A percentile compares a stretch with the other conserved stretches of the same genome.
Conservation (phyloP, 2,113 vertebrate species). For the Heliornis fulica region DNA sequence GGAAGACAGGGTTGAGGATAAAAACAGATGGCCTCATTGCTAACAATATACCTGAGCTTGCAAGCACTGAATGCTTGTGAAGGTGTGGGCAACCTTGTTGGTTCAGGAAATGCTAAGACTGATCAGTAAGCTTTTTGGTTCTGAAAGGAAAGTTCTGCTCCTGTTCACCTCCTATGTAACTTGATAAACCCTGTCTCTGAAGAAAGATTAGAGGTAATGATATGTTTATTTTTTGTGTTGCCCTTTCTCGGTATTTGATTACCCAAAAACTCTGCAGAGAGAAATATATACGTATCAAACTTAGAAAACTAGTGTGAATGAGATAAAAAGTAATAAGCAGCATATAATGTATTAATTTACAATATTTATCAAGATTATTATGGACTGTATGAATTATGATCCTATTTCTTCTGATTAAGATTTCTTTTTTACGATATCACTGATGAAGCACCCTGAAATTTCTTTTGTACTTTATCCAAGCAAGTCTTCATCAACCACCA, state of each 20-base stretch:
- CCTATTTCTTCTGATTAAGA: not conserved
- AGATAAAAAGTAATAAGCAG: not conserved
- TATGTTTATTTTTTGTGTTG: not conserved
- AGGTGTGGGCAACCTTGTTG: not conserved
- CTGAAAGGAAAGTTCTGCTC: not conserved
- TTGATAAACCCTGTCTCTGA: not conserved
- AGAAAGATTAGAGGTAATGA: not conserved
- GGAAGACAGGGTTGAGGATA: not conserved
- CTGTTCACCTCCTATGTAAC: not conserved
- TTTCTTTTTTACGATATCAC: not conserved
- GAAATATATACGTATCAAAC: not conserved
- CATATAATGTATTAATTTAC: not conserved
- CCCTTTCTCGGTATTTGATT: not conserved
- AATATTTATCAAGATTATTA: not conserved
- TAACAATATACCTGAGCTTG: not conserved
- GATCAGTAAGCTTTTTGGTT: not conserved
- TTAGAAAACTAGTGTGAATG: not conserved
- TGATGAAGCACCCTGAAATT: not conserved
- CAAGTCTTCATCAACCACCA: not conserved
- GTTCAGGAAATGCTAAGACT: not conserved
- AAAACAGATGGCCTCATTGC: not conserved
- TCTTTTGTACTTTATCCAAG: not conserved
- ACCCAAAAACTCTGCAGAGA: not conserved
- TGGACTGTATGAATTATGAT: not conserved
- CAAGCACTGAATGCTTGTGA: not conserved